A percentile compares a stretch with the other conserved stretches of the same genome.
phyloP scores from a whole-genome alignment of 92 coral and sea anemone species.

The Porites evermanni region DNA sequence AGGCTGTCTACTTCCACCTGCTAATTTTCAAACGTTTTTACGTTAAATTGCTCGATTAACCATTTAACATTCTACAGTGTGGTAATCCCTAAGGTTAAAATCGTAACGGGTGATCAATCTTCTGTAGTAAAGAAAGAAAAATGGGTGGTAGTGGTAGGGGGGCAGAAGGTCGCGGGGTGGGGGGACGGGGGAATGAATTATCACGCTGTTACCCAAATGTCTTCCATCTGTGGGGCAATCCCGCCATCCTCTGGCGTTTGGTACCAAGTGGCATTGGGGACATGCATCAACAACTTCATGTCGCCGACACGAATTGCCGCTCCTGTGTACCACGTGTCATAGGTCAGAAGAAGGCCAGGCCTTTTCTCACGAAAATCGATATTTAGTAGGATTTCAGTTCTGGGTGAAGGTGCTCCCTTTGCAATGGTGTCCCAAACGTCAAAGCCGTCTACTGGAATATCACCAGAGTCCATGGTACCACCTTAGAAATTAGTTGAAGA shows the following conservation, averaged over 20 bases:
- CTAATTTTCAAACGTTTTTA: no score
- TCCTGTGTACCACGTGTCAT: slow-evolving; percentile 38
- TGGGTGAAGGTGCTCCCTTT: slow-evolving; percentile 52
- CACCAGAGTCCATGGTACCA: slow-evolving; percentile 8
- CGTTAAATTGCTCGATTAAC: no score
- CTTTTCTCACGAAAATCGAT: slow-evolving; percentile 51
- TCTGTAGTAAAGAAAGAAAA: no score
- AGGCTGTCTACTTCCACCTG: no score
- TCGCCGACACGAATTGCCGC: slow-evolving; percentile 47
- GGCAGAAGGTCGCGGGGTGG: no score
- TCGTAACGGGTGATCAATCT: no score
- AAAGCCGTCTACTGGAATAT: slow-evolving; percentile 57
- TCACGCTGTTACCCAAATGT: slow-evolving; percentile 20
- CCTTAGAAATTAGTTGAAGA: neutral
- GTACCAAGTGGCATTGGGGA: slow-evolving; percentile 48
- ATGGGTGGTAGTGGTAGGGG: no score
- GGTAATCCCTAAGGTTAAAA: no score
- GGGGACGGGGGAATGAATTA: neutral
- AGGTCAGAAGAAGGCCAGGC: slow-evolving; percentile 26
- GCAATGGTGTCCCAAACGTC: slow-evolving; percentile 68
- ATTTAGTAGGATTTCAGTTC: slow-evolving; percentile 63
- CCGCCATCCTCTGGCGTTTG: slow-evolving; percentile 50
- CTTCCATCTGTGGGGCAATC: slow-evolving; percentile 31
- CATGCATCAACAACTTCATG: slow-evolving; percentile 47
- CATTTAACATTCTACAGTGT: no score